Percentiles rank a stretch among this genome's conserved stretches.
phyloP scores from a whole-genome alignment of 2,113 vertebrate genomes.

The Pluvialis apricaria region DNA sequence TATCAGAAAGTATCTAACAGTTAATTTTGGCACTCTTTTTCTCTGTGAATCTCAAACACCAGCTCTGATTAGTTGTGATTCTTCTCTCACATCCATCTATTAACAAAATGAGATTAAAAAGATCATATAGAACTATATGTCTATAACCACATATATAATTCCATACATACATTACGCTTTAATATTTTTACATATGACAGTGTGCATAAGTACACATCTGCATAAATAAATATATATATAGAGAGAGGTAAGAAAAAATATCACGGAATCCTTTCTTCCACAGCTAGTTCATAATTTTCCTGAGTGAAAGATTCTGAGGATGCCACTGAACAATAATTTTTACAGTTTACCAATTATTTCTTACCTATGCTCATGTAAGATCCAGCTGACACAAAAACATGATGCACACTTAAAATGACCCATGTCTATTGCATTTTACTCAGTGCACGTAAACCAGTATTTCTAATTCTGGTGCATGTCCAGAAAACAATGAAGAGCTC shows the following conservation, averaged over 20 bases:
- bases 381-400: background rate
- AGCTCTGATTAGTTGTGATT: background rate
- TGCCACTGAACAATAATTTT: background rate
- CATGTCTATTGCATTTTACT: background rate
- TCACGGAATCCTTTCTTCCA: background rate
- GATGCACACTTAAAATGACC: background rate
- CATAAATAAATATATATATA: background rate
- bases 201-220: background rate
- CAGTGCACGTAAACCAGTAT: background rate
- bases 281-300: background rate
- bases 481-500: background rate
- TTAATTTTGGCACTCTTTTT: background rate
- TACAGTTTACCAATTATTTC: background rate
- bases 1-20: background rate
- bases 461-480: background rate
- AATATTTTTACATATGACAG: background rate
- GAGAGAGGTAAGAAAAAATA: background rate
- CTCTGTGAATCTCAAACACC: background rate
- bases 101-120: background rate
- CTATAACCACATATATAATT: background rate
- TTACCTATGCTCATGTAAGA: background rate
- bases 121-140: background rate
- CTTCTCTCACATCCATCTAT: background rate
- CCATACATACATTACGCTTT: background rate
- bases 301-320: background rate